Evolutionary conservation across 2,888 invertebrate species (phyloP).

Genomic region (Busseola fusca): DNA sequence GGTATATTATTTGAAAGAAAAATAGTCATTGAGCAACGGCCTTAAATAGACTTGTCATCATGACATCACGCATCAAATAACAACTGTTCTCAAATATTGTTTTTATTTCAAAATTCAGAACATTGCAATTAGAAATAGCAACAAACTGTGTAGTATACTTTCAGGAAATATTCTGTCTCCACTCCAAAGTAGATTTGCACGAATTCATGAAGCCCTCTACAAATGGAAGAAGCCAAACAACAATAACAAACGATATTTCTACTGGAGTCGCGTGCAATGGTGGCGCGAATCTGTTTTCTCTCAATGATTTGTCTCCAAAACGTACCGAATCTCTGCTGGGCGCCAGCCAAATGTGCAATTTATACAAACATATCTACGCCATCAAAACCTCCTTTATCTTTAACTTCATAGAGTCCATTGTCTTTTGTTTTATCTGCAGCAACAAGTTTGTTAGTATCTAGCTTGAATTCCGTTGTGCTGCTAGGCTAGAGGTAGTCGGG

Average conservation of each 20-base stretch:
- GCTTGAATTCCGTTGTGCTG: slow-evolving; percentile 81
- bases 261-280: slow-evolving; percentile 76
- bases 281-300: slow-evolving; percentile 86
- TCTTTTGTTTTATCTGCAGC: slow-evolving; percentile 29
- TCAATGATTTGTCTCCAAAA: slow-evolving; percentile 87
- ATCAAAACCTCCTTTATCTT: slow-evolving; percentile 47
- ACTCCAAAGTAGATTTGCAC: slow-evolving; percentile 62
- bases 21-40: too few relatives aligned
- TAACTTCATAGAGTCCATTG: slow-evolving; percentile 59
- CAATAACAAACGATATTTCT: slow-evolving; percentile 80
- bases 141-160: slow-evolving; percentile 26
- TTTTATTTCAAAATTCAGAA: not conserved
- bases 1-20: not conserved
- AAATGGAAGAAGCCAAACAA: slow-evolving; percentile 72
- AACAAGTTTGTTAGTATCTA: slow-evolving; percentile 72
- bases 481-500: slow-evolving; percentile 73
- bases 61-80: not conserved
- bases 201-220: slow-evolving; percentile 64
- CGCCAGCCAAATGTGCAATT: slow-evolving; percentile 84
- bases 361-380: slow-evolving; percentile 64
- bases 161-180: slow-evolving; percentile 54
- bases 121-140: slow-evolving; percentile 23
- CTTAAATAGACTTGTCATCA: not conserved
- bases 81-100: not conserved
- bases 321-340: slow-evolving; percentile 85